These are phyloP conservation scores for Rhagonycha fulva DNA, from an alignment of 2,888 invertebrate genomes.

Conservation along the genomic window DNA sequence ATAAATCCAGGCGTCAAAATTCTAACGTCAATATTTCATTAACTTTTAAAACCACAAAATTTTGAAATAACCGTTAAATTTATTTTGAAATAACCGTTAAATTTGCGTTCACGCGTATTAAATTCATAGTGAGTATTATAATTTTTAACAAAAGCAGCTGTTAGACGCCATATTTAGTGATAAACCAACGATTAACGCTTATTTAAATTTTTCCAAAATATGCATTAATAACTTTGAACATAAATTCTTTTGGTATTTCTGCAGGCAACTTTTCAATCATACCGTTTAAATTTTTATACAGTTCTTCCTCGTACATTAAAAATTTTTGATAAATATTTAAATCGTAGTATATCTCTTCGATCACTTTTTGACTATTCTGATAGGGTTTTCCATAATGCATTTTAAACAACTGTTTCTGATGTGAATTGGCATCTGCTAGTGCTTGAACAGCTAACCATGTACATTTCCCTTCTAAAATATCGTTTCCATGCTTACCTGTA, in stretches of 20 bases:
- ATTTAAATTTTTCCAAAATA: neutral
- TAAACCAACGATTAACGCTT: neutral
- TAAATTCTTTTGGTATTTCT: neutral
- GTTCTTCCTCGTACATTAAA: neutral
- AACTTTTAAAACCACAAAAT: too few species aligned
- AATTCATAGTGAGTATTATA: too few species aligned
- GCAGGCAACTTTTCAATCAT: neutral
- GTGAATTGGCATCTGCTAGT: slow-evolving; percentile 72
- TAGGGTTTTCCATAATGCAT: slow-evolving; percentile 77
- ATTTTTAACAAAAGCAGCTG: too few species aligned
- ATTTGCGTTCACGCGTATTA: too few species aligned
- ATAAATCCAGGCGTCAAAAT: too few species aligned
- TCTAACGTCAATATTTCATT: too few species aligned
- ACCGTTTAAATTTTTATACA: neutral
- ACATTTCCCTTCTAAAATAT: slow-evolving; percentile 95
- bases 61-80: too few species aligned
- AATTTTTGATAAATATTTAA: neutral
- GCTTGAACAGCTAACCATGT: slow-evolving; percentile 93
- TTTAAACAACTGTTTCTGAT: slow-evolving; percentile 73
- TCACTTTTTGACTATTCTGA: slow-evolving; percentile 65
- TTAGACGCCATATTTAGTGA: too few species aligned
- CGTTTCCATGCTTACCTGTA: slow-evolving; percentile 88
- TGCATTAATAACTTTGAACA: neutral
- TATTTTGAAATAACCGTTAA: too few species aligned
- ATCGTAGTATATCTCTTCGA: slow-evolving; percentile 71